phyloP scores from a whole-genome alignment of 2,888 invertebrate genomes.

The Trachelus iudaicus region DNA sequence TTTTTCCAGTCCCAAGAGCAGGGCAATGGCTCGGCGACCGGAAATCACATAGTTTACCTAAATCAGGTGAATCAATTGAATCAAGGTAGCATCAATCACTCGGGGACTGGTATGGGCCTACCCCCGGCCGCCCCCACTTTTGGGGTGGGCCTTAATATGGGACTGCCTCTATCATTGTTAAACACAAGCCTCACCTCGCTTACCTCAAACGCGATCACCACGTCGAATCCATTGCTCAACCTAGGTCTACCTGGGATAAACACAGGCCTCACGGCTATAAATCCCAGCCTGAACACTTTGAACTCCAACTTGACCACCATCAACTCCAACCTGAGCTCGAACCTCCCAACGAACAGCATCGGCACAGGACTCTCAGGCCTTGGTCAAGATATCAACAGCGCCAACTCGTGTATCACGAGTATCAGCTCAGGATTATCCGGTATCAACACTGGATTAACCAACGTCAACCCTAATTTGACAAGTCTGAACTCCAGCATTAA shows the following conservation, averaged over 20 bases:
- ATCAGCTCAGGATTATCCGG: constrained; percentile 56
- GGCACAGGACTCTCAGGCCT: constrained; percentile 58
- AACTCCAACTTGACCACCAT: constrained; percentile 60
- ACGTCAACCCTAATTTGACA: constrained; percentile 55
- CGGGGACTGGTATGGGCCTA: constrained; percentile 66
- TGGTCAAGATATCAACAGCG: constrained; percentile 59
- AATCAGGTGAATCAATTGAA: constrained; percentile 63
- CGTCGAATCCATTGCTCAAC: constrained; percentile 63
- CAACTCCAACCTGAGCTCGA: constrained; percentile 57
- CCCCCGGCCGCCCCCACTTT: constrained; percentile 66
- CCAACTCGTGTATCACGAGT: constrained; percentile 56
- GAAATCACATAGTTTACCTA: constrained; percentile 64
- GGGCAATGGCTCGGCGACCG: constrained; percentile 60
- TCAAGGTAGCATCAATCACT: constrained; percentile 62
- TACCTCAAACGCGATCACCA: constrained; percentile 64
- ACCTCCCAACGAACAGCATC: constrained; percentile 60
- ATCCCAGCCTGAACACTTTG: constrained; percentile 59
- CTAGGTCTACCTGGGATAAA: constrained; percentile 60
- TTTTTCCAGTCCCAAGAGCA: constrained; percentile 57
- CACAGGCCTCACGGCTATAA: constrained; percentile 60
- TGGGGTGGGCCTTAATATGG: constrained; percentile 66
- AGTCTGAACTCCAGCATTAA: constrained; percentile 54
- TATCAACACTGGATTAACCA: constrained; percentile 53
- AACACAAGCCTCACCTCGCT: constrained; percentile 63
- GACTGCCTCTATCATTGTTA: constrained; percentile 62